phyloP scores from a whole-genome alignment of 2,888 invertebrate genomes.

The Ophioninae sp. region DNA sequence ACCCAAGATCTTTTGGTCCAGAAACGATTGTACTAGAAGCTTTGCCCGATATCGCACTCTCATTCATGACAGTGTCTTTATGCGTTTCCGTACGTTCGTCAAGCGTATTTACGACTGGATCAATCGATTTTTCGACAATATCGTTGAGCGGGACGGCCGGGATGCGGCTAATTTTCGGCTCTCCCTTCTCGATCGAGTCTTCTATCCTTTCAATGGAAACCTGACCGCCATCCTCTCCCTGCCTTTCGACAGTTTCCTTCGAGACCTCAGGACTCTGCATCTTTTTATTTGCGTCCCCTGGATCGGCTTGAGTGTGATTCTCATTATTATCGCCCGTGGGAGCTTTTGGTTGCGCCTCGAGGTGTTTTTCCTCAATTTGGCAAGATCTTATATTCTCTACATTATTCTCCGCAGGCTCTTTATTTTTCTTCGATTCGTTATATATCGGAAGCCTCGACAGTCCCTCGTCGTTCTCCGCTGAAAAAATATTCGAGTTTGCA shows the following conservation, averaged over 20 bases:
- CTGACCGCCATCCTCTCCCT: constrained; percentile 6
- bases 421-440: background rate
- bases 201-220: constrained; percentile 20
- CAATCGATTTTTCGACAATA: constrained; percentile 5
- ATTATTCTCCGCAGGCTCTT: background rate
- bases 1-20: background rate
- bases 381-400: background rate
- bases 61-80: constrained; percentile 25
- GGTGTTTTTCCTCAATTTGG: constrained; percentile 37
- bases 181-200: background rate
- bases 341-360: constrained; percentile 33
- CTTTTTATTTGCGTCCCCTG: constrained; percentile 31
- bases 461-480: constrained; percentile 21
- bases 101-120: no score
- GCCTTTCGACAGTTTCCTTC: constrained; percentile 12
- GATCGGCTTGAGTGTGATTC: constrained; percentile 23
- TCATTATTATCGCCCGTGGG: constrained; percentile 33
- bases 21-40: constrained; percentile 8
- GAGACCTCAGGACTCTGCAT: constrained; percentile 9
- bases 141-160: background rate
- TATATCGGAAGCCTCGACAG: constrained; percentile 74
- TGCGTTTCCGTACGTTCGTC: no score
- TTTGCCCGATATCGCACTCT: constrained; percentile 28
- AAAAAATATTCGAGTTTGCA: constrained; percentile 36
- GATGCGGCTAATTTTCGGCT: constrained; percentile 24